Conservation (phyloP, 2,113 vertebrate species). For the Vicugna pacos region DNA sequence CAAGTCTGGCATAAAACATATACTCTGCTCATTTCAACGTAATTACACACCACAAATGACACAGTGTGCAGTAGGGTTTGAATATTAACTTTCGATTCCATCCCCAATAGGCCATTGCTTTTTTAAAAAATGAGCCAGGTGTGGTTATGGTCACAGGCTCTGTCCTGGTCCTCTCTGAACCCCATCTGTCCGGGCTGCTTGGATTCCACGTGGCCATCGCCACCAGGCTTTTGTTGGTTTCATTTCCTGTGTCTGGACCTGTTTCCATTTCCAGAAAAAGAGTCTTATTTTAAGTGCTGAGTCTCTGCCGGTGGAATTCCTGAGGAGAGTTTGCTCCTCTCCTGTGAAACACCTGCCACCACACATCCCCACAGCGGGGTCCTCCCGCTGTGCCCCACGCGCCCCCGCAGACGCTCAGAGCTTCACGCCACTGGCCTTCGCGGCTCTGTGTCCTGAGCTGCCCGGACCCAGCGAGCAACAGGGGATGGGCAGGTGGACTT, state of each 20-base stretch:
- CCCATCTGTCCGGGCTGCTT: no score
- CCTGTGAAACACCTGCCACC: background rate
- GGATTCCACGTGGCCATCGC: no score
- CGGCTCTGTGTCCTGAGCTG: background rate
- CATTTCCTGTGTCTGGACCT: background rate
- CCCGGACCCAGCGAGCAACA: background rate
- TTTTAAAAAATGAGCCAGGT: background rate
- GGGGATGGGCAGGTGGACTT: background rate
- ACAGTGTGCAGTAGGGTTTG: background rate
- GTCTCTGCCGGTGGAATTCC: background rate
- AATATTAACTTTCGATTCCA: background rate
- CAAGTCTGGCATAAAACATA: background rate
- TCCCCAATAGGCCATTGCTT: background rate
- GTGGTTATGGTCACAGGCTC: no score
- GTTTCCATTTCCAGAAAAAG: background rate
- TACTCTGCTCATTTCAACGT: background rate
- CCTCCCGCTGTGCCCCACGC: background rate
- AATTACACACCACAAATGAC: background rate
- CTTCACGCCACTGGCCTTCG: rapidly evolving
- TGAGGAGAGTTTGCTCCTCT: background rate
- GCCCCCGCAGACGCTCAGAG: rapidly evolving
- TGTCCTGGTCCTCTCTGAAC: background rate
- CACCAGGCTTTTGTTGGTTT: background rate
- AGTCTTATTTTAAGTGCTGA: background rate
- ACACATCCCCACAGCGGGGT: background rate